Base-by-base conservation (phyloP, 2,888 invertebrate genomes). In the Sussaba pulchella region DNA sequence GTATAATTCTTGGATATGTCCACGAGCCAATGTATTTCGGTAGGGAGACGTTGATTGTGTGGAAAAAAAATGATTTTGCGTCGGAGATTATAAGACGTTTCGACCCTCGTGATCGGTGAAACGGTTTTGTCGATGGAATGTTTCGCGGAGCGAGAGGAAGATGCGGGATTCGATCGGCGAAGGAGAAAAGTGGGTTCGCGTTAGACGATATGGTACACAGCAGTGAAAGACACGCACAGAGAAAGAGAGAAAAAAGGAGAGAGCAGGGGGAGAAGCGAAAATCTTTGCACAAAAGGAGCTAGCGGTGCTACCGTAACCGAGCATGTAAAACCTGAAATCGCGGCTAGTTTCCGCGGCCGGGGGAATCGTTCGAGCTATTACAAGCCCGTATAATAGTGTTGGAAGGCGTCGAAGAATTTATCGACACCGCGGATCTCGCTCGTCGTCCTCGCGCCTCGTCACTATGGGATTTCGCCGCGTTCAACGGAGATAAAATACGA, bases 291-390 rank as follows among this genome's bases (percentile, higher is more conserved):
- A 54, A 73, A 70, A 73, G 73, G 76, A 75, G 59, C 82, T 74
- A 63, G 69, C 47, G 81, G 63, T 84, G 67, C 85, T 86, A 74
- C 76, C 72, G 78, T 83, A 84, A 84, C 78, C 71, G 78, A 83
- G 82, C 82, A 82, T 83, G 83, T 84, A 82, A 81, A 83, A 82
- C 82, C 81, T 72, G 77, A 76, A 84, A 83, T 78, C 76, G 75
- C 80, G 41, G 9, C 54, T 26, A 69, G 69, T 41, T 74, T 77
- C 72, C 71, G 61, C 43, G 69, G 63, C 64, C n/a, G n/a, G 79
- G 75, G 54, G 21, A 43, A 61, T 76, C 73, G 26, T 72, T 17
- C 39, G 41, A 24, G 59, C 47, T 50, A 73, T 73, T 78, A 52
- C 57, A 50, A 78, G 50, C 59, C 63, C 41, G 31, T 26, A 72